Evolutionary conservation across 2,113 vertebrate species (phyloP), one percentile per base, ranked within the genome.

Genomic region (Aldabrachelys gigantea): DNA sequence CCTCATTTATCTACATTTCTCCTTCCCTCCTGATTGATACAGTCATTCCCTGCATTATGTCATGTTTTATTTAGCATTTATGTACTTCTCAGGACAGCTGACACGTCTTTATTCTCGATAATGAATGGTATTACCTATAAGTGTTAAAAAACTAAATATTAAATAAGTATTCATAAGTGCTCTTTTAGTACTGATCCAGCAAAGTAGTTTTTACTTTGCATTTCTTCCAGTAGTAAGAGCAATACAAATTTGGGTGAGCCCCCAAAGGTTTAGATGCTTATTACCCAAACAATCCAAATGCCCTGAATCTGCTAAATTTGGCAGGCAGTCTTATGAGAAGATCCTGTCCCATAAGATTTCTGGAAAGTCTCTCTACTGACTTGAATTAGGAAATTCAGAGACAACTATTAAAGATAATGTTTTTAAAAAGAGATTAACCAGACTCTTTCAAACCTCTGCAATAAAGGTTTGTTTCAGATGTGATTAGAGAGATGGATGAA

Each of bases 1-100:
- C 11, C 38, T 83, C 27, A 24, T 49, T 2, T 11, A 16, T 14
- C 47, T 41, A 16, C 8, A 38, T 19, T 1, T 86, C 35, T 81
- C 54, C 57, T 0, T 0, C 29, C n/a, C 6, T 79, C 76, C 53
- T 62, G 38, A 29, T 86, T 93, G 19, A 10, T 4, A 49, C 38
- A n/a, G 89, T 49, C 59, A 44, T 52, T 56, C n/a, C 72, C 65
- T 90, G 4, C 69, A 41, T 75, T 17, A n/a, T 75, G 19, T 24
- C n/a, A n/a, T 75, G n/a, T 75, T 75, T 75, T 41, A 75, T 24
- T 75, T 38, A 22, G 38, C 5, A 3, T 38, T 41, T 41, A 41
- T 41, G 4, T 75, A 41, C 69, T 75, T 75, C 69, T 38, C 19
- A 75, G 35, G n/a, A 38, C 17, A 38, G 49, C 21, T 88, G 62